Evolutionary conservation across 2,797 vertebrate species (phyloP), one percentile per base, ranked within the genome.

Genomic region (Gymnodraco acuticeps): DNA sequence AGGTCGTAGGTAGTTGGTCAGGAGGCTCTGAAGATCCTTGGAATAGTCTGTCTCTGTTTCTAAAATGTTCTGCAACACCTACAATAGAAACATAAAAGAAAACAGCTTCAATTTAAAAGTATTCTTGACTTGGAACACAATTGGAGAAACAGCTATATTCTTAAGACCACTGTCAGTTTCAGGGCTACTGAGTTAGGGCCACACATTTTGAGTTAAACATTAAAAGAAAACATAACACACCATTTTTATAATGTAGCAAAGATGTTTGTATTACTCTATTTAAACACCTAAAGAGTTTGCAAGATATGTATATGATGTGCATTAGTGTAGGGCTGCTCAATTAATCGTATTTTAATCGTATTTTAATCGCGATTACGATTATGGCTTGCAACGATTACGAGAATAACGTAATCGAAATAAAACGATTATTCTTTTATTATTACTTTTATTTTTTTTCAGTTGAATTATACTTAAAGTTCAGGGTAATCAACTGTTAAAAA

Each of bases 51-150:
- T 97, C 92, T 99, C 98, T 15, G 97, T 99, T 95, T 99, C 98
- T 90, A 99, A 92, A 93, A 99, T 99, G 92, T 99, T 99, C 95
- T 99, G 97, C 88, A 99, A 95, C 90, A 99, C 98, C 98, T 99
- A 78, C 4, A 92, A 74, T 0, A 58, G 23, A 58, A 60, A 15
- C 8, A 16, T 5, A 5, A 10, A 43, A 58, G 33, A 38, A 60
- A 52, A 45, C 20, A 46, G 33, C 2, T 47, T 51, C 1, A 31
- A 17, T 47, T 55, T 2, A 51, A 14, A 54, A 53, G n/a, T 19
- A 47, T 42, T 19, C 3, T 6, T 15, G 45, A 15, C 20, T 1
- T 46, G 23, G n/a, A 45, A 52, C 13, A 61, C 16, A 9, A 52
- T 12, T 55, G 10, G 31, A 60, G 20, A 53, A 66, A 23, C 48